A percentile compares a stretch with the other conserved stretches of the same genome.
Conservation (phyloP, 2,797 vertebrate species). For the Lagodon rhomboides region DNA sequence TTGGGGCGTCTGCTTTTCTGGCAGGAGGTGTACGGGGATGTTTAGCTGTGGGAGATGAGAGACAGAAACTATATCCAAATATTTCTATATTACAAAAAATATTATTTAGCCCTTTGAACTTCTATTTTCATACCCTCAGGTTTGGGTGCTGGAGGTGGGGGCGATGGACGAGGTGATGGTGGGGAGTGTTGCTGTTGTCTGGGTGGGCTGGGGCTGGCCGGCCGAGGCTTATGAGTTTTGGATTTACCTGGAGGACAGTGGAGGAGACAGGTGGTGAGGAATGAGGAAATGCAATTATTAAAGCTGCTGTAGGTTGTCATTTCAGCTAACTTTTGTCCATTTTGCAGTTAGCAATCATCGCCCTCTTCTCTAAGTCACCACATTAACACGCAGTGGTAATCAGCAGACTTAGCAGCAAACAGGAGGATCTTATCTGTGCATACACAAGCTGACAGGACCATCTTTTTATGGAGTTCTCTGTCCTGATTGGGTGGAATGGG, state of each 20-base stretch:
- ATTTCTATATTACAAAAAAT: not conserved
- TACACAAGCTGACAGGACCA: too few species aligned
- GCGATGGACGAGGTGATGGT: slow-evolving; percentile 5
- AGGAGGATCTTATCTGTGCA: too few species aligned
- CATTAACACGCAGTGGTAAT: too few species aligned
- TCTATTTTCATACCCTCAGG: slow-evolving; percentile 63
- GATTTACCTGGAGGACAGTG: slow-evolving; percentile 73
- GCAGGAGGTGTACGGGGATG: slow-evolving; percentile 37
- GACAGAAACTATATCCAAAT: not conserved
- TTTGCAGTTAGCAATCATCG: too few species aligned
- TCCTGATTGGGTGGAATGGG: too few species aligned
- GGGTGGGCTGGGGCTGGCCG: slow-evolving; percentile 25
- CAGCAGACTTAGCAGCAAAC: too few species aligned
- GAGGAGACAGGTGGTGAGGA: not conserved
- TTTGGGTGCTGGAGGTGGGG: slow-evolving; percentile 58
- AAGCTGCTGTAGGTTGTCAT: too few species aligned
- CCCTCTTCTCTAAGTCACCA: too few species aligned
- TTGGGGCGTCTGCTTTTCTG: slow-evolving; percentile 10
- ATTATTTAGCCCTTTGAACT: not conserved
- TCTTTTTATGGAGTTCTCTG: too few species aligned
- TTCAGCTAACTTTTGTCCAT: too few species aligned
- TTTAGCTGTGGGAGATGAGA: slow-evolving; percentile 53
- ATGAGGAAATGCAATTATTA: not conserved
- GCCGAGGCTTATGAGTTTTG: slow-evolving; percentile 64
- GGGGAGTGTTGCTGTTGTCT: slow-evolving; percentile 4